Evolutionary conservation across 2,113 vertebrate species (phyloP).

Genomic region (Atlantisia rogersi): DNA sequence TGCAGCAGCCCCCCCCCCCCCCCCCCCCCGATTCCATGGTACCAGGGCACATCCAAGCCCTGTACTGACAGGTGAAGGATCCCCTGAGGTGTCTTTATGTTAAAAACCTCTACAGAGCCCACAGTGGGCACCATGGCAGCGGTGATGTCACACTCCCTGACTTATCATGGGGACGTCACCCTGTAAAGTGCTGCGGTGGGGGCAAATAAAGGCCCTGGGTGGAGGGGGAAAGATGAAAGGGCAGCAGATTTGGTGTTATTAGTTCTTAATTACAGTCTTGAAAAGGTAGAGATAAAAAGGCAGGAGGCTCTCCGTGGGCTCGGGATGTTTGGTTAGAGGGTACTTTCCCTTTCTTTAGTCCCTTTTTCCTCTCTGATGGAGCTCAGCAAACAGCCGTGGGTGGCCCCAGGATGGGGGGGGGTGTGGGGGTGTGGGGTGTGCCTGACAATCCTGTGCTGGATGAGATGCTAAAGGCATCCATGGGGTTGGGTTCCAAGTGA

Average conservation of each 20-base stretch:
- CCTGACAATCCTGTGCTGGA: background rate
- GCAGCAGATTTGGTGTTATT: background rate
- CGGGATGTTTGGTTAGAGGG: background rate
- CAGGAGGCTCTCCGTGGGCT: background rate
- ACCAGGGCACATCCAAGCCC: accelerated
- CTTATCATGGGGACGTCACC: accelerated
- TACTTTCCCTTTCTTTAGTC: conserved; percentile 16
- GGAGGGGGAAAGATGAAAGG: background rate
- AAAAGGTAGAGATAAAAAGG: conserved; percentile 20
- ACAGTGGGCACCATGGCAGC: accelerated
- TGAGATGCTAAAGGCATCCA: background rate
- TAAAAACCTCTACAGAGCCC: accelerated
- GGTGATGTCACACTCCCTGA: accelerated
- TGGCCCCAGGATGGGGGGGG: background rate
- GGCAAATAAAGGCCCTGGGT: background rate
- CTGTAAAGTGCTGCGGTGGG: accelerated
- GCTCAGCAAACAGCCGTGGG: conserved; percentile 1
- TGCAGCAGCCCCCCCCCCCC: background rate
- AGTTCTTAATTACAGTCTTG: background rate
- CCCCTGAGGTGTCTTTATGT: accelerated
- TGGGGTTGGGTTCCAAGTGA: background rate
- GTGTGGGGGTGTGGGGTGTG: too few species aligned
- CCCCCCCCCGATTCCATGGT: accelerated
- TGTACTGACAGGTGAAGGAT: accelerated
- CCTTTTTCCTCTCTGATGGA: background rate